Conservation (phyloP, 2,797 vertebrate species). For the Syncerus caffer region DNA sequence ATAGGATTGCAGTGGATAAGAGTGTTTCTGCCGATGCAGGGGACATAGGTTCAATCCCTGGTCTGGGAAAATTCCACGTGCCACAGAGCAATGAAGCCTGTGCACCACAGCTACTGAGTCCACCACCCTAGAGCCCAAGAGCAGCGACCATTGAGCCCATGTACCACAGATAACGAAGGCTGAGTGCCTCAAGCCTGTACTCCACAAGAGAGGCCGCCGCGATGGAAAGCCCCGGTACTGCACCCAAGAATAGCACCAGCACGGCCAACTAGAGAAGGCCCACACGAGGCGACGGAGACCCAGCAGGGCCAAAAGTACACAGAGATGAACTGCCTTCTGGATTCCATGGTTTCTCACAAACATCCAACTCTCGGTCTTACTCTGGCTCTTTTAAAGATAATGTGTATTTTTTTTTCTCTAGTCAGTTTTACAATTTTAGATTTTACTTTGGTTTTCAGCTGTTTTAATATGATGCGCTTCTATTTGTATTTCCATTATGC, state of each 20-base stretch:
- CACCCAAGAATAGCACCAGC: rapidly evolving
- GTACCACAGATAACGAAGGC: not conserved
- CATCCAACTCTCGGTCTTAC: not conserved
- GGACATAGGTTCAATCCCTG: not conserved
- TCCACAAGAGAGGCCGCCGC: not conserved
- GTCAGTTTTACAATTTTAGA: not conserved
- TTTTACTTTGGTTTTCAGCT: not conserved
- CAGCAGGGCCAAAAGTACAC: rapidly evolving
- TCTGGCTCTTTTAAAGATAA: not conserved
- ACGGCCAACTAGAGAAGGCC: not conserved
- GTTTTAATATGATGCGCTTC: not conserved
- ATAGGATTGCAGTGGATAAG: not conserved
- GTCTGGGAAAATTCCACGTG: not conserved
- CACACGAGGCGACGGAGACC: rapidly evolving
- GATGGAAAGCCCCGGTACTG: rapidly evolving
- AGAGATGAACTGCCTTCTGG: not conserved
- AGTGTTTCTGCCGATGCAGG: rapidly evolving
- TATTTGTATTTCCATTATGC: not conserved
- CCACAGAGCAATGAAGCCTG: not conserved
- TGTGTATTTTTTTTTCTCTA: not conserved
- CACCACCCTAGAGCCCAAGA: not conserved
- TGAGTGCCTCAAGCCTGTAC: not conserved
- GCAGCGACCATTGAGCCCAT: not conserved
- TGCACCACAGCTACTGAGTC: not conserved
- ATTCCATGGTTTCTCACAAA: not conserved